A percentile compares a stretch with the other conserved stretches of the same genome.
Conservation (phyloP, 2,113 vertebrate species). For the Fregetta grallaria region DNA sequence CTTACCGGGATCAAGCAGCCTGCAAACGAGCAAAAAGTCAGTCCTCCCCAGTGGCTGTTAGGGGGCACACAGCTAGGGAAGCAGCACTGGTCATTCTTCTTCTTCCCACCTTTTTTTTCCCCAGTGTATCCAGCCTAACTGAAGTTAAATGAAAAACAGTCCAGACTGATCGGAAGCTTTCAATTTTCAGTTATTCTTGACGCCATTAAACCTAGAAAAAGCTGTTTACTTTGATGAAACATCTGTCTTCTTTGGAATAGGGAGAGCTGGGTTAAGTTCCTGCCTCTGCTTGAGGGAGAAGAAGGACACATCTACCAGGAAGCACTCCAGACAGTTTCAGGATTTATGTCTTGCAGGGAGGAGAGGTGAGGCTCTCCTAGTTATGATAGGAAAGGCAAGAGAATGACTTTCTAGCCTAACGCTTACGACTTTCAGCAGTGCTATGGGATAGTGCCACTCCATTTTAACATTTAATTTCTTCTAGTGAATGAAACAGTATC, state of each 20-base stretch:
- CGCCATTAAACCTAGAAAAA: background rate
- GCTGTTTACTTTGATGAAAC: background rate
- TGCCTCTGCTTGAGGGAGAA: background rate
- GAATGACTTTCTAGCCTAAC: background rate
- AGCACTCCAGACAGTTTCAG: background rate
- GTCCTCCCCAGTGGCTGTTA: background rate
- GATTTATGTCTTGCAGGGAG: background rate
- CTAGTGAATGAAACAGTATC: background rate
- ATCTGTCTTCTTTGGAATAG: background rate
- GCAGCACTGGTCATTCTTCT: background rate
- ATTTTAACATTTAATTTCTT: background rate
- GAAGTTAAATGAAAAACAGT: background rate
- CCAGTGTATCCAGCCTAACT: background rate
- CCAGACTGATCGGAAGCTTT: background rate
- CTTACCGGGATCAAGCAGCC: background rate
- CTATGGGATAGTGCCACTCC: fast-evolving
- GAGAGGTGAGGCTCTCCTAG: background rate
- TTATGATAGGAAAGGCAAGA: background rate
- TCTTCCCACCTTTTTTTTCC: background rate
- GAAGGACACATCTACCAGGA: background rate
- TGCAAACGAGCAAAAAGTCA: background rate
- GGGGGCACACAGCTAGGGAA: background rate
- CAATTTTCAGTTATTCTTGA: background rate
- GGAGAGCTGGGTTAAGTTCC: background rate
- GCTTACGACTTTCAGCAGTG: background rate